Conservation (phyloP, 2,888 invertebrate species). For the Allacma fusca region DNA sequence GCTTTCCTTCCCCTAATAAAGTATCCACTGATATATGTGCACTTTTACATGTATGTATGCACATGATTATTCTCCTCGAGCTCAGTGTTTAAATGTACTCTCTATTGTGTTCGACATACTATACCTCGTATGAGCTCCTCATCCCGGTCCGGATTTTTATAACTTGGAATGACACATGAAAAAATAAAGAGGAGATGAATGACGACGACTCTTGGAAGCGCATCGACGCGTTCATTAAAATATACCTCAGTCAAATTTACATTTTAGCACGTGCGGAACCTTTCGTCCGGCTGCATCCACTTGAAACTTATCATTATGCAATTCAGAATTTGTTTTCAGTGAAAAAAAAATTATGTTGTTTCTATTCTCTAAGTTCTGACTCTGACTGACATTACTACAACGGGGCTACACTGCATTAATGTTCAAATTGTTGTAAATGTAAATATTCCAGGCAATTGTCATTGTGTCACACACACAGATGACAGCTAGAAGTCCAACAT, state of each 20-base stretch:
- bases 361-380: not conserved
- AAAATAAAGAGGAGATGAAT: slow-evolving; percentile 17
- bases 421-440: slow-evolving; percentile 7
- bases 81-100: no score
- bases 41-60: no score
- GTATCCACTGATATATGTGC: not conserved
- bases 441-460: slow-evolving; percentile 6
- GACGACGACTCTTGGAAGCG: slow-evolving; percentile 40
- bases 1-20: not conserved
- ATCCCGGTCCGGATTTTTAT: slow-evolving; percentile 8
- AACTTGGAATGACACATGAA: not conserved
- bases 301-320: slow-evolving; percentile 36
- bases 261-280: slow-evolving; percentile 42
- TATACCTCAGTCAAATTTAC: slow-evolving; percentile 18
- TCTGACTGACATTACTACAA: not conserved
- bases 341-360: not conserved
- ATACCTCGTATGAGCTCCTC: no score
- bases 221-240: slow-evolving; percentile 34
- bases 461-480: slow-evolving; percentile 18
- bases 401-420: not conserved
- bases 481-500: slow-evolving; percentile 9
- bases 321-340: slow-evolving; percentile 28
- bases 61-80: no score
- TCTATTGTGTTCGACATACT: no score
- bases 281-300: slow-evolving; percentile 39